These are phyloP conservation scores for Cosmopolites sordidus DNA, from an alignment of 2,888 invertebrate genomes.

Conservation along the genomic window DNA sequence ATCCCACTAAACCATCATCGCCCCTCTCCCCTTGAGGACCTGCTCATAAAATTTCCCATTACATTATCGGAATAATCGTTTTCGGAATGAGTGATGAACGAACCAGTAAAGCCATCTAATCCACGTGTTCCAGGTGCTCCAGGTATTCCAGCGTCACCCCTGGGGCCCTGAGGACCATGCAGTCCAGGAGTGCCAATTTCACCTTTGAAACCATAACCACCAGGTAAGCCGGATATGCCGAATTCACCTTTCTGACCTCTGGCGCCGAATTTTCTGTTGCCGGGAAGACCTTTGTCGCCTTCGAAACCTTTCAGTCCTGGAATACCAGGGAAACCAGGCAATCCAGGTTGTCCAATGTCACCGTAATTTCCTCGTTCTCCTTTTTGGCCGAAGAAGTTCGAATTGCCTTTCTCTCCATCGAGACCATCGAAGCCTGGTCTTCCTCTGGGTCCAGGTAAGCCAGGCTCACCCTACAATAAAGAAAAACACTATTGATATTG, in stretches of 20 bases:
- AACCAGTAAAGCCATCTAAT: constrained; percentile 17
- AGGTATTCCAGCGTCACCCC: constrained; percentile 49
- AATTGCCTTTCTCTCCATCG: constrained; percentile 53
- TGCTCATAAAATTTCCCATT: too few species aligned
- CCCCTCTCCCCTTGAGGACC: constrained; percentile 56
- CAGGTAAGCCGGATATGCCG: constrained; percentile 61
- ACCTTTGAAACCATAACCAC: constrained; percentile 43
- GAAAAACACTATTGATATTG: neutral
- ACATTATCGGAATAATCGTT: too few species aligned
- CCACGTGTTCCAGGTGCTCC: constrained; percentile 40
- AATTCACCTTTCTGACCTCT: constrained; percentile 56
- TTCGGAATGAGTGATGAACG: too few species aligned
- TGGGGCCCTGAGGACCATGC: constrained; percentile 52
- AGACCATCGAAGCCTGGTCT: constrained; percentile 45
- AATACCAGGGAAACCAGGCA: constrained; percentile 32
- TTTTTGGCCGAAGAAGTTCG: constrained; percentile 58
- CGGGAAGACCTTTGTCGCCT: constrained; percentile 44
- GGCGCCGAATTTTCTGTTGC: constrained; percentile 55
- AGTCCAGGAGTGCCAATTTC: constrained; percentile 48
- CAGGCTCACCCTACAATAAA: constrained; percentile 35
- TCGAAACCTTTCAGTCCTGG: constrained; percentile 52
- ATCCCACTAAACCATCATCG: constrained; percentile 41
- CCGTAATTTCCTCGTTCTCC: constrained; percentile 54
- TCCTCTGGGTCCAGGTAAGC: constrained; percentile 45
- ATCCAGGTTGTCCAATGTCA: constrained; percentile 33